Evolutionary conservation across 2,888 invertebrate genomes (phyloP).

Genomic region (Xestoiulus laeticollis): DNA sequence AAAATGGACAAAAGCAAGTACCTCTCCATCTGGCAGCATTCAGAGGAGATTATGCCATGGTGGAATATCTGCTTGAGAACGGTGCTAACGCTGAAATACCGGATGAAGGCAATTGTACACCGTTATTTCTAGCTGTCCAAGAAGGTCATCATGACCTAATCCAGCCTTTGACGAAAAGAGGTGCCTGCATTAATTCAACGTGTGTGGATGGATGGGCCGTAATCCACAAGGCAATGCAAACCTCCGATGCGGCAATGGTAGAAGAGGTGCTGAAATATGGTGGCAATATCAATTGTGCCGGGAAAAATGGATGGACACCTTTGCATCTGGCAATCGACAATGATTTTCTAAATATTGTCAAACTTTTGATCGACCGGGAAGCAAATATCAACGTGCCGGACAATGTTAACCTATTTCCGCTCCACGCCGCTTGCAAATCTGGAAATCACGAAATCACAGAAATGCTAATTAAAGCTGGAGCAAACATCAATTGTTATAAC

Average conservation of each 20-base stretch:
- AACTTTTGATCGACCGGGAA: background rate
- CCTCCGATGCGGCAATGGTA: background rate
- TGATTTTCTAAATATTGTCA: background rate
- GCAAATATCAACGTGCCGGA: background rate
- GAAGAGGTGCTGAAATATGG: conserved; percentile 72
- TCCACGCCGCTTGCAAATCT: background rate
- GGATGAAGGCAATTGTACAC: background rate
- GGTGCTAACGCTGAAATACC: background rate
- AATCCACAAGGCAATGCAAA: background rate
- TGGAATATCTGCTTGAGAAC: background rate
- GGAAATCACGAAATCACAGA: background rate
- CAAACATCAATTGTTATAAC: background rate
- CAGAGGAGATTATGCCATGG: conserved; percentile 2
- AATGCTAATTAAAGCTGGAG: background rate
- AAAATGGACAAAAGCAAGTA: background rate
- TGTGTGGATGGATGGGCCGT: background rate
- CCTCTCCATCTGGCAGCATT: background rate
- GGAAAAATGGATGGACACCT: conserved; percentile 66
- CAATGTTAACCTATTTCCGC: background rate
- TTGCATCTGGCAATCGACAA: conserved; percentile 21
- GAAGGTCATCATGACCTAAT: background rate
- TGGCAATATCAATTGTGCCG: conserved; percentile 75
- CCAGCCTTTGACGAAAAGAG: background rate
- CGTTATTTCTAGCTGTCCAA: background rate
- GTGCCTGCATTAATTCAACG: background rate